Base-by-base conservation (phyloP, 2,888 invertebrate genomes). In the Xestia rhomboidea region DNA sequence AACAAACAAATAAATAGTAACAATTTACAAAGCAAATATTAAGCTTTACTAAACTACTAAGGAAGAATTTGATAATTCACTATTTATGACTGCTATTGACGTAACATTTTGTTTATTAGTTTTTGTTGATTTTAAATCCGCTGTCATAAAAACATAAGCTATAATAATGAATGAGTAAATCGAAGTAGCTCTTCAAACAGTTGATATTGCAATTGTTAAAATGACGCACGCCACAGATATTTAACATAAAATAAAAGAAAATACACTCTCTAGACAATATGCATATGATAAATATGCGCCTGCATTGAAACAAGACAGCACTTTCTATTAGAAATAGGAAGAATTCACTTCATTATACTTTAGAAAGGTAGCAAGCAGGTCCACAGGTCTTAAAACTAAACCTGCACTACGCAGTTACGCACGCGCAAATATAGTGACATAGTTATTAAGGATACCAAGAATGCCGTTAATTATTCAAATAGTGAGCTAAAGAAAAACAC, bases 261-360 rank as follows among this genome's bases (percentile, higher is more conserved):
- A 67, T 49, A 51, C 15, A 73, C 60, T 64, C 38, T 64, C 71
- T 81, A 30, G 51, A 68, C 24, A 38, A 41, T 70, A 76, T 81
- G 68, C 81, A 81, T 81, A 68, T 72, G 44, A 69, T 82, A 84
- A 76, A 69, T 76, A 72, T 76, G 68, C 64, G 44, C 34, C 44
- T 71, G 60, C 46, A 76, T 72, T 81, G 46, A 66, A 62, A 49
- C 76, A 84, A 67, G 38, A 73, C 49, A 3, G 38, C 44, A 63
- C 82, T 83, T 85, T 85, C 77, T 85, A 77, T 73, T 77, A 68
- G 30, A 71, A 82, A 82, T 71, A 85, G 69, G 70, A 82, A 81
- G 24, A 73, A 21, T n/a, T 44, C 30, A 68, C 60, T 73, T 71
- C 51, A 82, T 82, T 70, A 77, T 73, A 73, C 62, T 77, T 83